These are phyloP conservation scores for Ericerus pela DNA, from an alignment of 1,140 invertebrate genomes.

Conservation along the genomic window DNA sequence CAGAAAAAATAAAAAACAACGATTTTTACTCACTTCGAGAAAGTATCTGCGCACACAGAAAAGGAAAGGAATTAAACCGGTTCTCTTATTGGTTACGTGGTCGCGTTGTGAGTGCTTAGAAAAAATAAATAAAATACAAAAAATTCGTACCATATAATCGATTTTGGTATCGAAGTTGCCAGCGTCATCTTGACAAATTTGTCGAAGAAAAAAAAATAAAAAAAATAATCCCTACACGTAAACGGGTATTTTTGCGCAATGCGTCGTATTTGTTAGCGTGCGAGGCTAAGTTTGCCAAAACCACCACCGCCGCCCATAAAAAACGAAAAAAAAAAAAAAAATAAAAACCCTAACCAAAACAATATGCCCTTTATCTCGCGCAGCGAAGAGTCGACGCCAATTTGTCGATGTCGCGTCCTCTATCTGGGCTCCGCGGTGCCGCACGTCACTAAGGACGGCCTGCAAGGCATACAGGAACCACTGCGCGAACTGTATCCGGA, in stretches of 20 bases:
- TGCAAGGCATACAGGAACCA: slow-evolving; percentile 95
- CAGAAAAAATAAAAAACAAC: no score
- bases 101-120: background rate
- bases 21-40: no score
- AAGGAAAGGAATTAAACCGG: no score
- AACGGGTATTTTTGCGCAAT: background rate
- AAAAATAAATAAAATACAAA: background rate
- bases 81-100: no score
- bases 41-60: no score
- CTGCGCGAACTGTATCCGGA: slow-evolving; percentile 90
- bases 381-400: slow-evolving; percentile 58
- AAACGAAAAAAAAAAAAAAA: no score
- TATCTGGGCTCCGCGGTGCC: slow-evolving; percentile 96
- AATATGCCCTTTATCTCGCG: slow-evolving; percentile 12
- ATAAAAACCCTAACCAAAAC: background rate
- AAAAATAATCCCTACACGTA: no score
- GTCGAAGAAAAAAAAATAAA: no score
- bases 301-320: background rate
- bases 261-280: background rate
- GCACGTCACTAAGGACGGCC: slow-evolving; percentile 90
- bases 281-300: background rate
- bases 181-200: no score
- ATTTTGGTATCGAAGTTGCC: no score
- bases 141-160: no score
- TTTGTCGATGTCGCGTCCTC: slow-evolving; percentile 90